Evolutionary conservation across 2,113 vertebrate species (phyloP), one percentile per base, ranked within the genome.

Genomic region (Engystomops pustulosus): DNA sequence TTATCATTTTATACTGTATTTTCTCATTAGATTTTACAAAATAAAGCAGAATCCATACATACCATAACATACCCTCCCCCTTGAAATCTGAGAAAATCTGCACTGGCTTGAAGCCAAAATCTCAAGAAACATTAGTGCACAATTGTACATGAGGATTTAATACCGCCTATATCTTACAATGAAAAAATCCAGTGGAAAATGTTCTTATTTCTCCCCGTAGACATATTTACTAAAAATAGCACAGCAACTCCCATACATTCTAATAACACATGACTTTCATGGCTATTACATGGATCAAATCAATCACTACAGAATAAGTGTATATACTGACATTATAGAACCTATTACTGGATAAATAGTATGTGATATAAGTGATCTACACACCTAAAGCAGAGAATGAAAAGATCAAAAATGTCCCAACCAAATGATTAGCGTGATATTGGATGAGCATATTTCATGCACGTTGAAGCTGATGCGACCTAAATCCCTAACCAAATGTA

Each of bases 71-170:
- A 60, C 25, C 55, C 23, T 10, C 20, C 55, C 10, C 55, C 55
- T 60, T n/a, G 55, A 60, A 60, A 60, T 27, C 23, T 44, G 11
- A 23, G 77, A 79, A 62, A 58, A 45, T 62, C 60, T 45, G 38
- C 6, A 49, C 20, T 80, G 78, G 58, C 25, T 9, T 15, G 38
- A 67, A 68, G 15, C 5, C 44, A 53, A 25, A 68, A 69, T 68
- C 41, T 75, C 7, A 51, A n/a, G 15, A 53, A 34, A 41, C 34
- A 38, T 70, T 70, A 70, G 17, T 23, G 67, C 7, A 70, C 9
- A 41, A 8, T 68, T 17, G 32, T 34, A 17, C 6, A 8, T 36
- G 32, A 32, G 53, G 7, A 32, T 32, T 58, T 68, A 3, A 68
- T 36, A 23, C 18, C 17, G 67, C 8, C 18, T 41, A 36, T 36